Conservation (phyloP, 2,888 invertebrate genomes). For the Thecocarcelia acutangulata region DNA sequence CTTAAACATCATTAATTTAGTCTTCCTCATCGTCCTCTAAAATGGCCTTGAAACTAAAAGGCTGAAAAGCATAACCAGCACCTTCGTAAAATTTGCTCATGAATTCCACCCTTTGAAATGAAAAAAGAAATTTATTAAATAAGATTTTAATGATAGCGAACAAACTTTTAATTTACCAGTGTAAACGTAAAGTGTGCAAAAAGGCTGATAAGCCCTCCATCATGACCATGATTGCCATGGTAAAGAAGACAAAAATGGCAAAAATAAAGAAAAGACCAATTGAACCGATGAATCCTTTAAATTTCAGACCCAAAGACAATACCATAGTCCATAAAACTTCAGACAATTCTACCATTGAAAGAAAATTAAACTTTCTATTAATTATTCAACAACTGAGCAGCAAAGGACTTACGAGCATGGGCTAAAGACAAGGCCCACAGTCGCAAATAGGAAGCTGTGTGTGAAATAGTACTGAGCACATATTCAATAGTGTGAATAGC, state of each 20-base stretch:
- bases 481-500: slow-evolving; percentile 98
- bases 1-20: slow-evolving; percentile 83
- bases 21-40: slow-evolving; percentile 84
- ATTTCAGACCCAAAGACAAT: slow-evolving; percentile 88
- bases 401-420: slow-evolving; percentile 89
- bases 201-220: slow-evolving; percentile 99
- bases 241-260: slow-evolving; percentile 94
- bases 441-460: slow-evolving; percentile 97
- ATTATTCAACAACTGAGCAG: no score
- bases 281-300: slow-evolving; percentile 86
- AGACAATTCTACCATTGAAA: slow-evolving; percentile 85
- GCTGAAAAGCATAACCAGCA: slow-evolving; percentile 90
- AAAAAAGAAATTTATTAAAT: slow-evolving; percentile 47
- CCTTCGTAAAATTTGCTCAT: slow-evolving; percentile 97
- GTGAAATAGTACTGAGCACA: slow-evolving; percentile 96
- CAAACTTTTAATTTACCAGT: slow-evolving; percentile 86
- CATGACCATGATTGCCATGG: slow-evolving; percentile 96
- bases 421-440: slow-evolving; percentile 98
- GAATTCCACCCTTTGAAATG: slow-evolving; percentile 91
- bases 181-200: slow-evolving; percentile 97
- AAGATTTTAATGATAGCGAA: not conserved
- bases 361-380: not conserved
- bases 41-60: slow-evolving; percentile 91
- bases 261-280: slow-evolving; percentile 92
- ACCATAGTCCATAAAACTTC: slow-evolving; percentile 98